Evolutionary conservation across 2,888 invertebrate genomes (phyloP), one percentile per base, ranked within the genome.

Genomic region (Esperia sulphurella): DNA sequence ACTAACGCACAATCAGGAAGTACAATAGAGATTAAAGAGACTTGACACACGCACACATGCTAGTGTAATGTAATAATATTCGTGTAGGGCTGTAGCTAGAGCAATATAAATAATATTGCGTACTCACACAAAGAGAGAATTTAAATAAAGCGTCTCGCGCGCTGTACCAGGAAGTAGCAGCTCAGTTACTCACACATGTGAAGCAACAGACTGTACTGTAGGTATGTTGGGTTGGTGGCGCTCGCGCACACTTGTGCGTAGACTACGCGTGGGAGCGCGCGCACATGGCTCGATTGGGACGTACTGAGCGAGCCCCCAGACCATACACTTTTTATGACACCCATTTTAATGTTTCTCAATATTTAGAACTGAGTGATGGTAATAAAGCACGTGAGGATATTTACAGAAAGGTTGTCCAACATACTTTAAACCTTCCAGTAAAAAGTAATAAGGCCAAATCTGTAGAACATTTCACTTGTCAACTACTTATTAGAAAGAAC

Each of bases 151-250:
- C 85, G 79, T 78, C 83, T 83, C 85, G 82, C 79, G 71, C 78
- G 75, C 77, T 82, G 78, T 88, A 89, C 88, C 87, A 89, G 89
- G 89, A 89, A 89, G 88, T 89, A 84, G 85, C 79, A 77, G 83
- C 79, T 76, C 79, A 68, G 71, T 71, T 71, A 80, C 85, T 52
- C 84, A 87, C 83, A 84, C 82, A 77, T 64, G 63, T 67, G 68
- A 65, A 71, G 71, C 70, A 73, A 51, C 21, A 21, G 5, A 21
- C 21, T 52, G 57, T 54, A 65, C 71, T 75, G 75, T 78, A 73
- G 74, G 64, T 73, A 71, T 68, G 71, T 64, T 71, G 74, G 21
- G 2, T 3, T 21, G 21, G 79, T 75, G 79, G 85, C 86, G 84
- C 84, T 75, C 75, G 84, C 85, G 83, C 87, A 88, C 88, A 87